A percentile compares a stretch with the other conserved stretches of the same genome.
Conservation (phyloP, 2,113 vertebrate genomes). For the Oreocharis arfaki region DNA sequence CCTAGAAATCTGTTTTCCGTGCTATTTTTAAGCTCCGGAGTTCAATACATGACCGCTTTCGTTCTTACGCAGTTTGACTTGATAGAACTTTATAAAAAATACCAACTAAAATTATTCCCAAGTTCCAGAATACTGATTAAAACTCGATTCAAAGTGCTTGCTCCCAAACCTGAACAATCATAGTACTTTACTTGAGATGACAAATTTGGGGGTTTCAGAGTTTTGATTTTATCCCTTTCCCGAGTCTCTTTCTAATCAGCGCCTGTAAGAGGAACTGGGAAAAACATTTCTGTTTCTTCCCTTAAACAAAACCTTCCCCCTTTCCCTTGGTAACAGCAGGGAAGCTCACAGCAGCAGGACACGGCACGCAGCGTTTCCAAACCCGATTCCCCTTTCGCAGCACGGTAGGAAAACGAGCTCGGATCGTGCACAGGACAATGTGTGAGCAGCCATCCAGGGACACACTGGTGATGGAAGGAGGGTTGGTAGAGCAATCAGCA, state of each 20-base stretch:
- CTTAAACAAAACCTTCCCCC: not conserved
- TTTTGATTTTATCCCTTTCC: not conserved
- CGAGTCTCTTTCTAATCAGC: not conserved
- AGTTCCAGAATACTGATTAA: not conserved
- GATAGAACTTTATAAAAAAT: not conserved
- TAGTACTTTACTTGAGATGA: not conserved
- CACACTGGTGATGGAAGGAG: not conserved
- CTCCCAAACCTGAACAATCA: not conserved
- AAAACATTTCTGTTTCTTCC: not conserved
- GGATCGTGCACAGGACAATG: not conserved
- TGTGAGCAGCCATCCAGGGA: not conserved
- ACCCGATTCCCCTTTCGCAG: not conserved
- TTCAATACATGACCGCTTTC: not conserved
- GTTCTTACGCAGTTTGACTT: not conserved
- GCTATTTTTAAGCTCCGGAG: not conserved
- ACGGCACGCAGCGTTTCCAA: not conserved
- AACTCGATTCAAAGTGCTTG: not conserved
- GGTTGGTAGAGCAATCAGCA: conserved; percentile 8
- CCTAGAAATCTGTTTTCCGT: not conserved
- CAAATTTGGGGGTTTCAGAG: not conserved
- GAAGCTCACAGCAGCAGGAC: not conserved
- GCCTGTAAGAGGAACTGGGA: not conserved
- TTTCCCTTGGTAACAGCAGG: not conserved
- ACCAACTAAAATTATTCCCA: not conserved
- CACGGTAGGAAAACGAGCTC: not conserved